phyloP scores from a whole-genome alignment of 2,888 invertebrate genomes.

The Agonopterix alstromeriana region DNA sequence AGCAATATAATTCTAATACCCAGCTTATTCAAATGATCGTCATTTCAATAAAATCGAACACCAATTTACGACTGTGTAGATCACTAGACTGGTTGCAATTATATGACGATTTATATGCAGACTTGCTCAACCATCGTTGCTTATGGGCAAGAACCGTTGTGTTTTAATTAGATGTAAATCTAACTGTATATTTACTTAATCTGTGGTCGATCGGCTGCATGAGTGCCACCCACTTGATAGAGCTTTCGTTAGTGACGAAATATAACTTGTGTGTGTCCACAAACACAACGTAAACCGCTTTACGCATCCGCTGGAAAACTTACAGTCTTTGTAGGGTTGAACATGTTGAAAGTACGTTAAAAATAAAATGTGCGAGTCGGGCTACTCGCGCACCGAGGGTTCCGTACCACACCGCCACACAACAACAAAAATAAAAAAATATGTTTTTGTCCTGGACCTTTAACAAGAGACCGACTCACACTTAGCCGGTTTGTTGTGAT shows the following conservation, averaged over 20 bases:
- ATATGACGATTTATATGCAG: constrained; percentile 20
- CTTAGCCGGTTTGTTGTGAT: no score
- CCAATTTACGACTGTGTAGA: background rate
- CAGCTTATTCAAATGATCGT: background rate
- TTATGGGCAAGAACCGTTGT: constrained; percentile 16
- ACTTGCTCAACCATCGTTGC: constrained; percentile 16
- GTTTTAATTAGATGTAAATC: constrained; percentile 31
- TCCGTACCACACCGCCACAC: no score
- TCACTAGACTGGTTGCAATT: constrained; percentile 1
- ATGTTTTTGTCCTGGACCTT: no score
- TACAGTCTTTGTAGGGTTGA: no score
- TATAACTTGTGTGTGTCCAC: background rate
- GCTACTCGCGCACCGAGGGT: no score
- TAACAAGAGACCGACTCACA: no score
- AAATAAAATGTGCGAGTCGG: no score
- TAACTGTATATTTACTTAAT: constrained; percentile 32
- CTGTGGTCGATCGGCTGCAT: constrained; percentile 18
- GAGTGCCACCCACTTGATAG: constrained; percentile 21
- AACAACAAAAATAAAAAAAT: no score
- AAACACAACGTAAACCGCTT: background rate
- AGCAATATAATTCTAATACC: no score
- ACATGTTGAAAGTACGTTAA: no score
- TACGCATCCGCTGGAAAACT: background rate
- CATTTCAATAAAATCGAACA: background rate
- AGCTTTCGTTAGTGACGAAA: constrained; percentile 21